Evolutionary conservation across 2,113 vertebrate genomes (phyloP).

Genomic region (Catharus minimus): DNA sequence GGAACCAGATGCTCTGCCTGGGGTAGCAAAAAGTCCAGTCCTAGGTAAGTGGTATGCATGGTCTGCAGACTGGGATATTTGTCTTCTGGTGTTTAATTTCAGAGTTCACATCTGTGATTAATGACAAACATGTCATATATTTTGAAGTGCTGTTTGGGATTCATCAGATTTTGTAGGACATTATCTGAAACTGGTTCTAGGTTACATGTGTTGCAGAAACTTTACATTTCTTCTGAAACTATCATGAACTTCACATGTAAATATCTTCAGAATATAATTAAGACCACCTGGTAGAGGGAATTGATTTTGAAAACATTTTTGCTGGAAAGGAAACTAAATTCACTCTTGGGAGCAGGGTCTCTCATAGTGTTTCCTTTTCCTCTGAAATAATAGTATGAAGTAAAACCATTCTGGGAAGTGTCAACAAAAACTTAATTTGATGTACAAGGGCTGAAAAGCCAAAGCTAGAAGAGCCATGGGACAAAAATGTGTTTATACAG

Average conservation of each 20-base stretch:
- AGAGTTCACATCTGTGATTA: neutral
- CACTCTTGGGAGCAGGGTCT: neutral
- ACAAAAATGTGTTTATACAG: conserved; percentile 19
- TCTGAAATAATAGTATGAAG: conserved; percentile 35
- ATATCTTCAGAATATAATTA: neutral
- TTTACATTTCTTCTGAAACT: neutral
- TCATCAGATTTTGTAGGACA: neutral
- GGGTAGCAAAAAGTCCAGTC: neutral
- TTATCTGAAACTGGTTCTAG: neutral
- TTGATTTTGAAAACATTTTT: conserved; percentile 11
- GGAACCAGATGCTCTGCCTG: neutral
- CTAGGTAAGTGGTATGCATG: neutral
- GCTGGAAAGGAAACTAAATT: conserved; percentile 40
- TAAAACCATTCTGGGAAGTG: conserved; percentile 22
- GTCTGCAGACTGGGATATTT: neutral
- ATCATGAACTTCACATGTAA: neutral
- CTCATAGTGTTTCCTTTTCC: conserved; percentile 36
- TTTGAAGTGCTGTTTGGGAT: neutral
- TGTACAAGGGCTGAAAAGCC: conserved; percentile 2
- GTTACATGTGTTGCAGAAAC: neutral
- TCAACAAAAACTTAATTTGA: conserved; percentile 34
- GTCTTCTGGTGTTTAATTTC: neutral
- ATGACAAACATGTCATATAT: neutral
- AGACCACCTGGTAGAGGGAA: neutral
- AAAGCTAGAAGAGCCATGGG: conserved; percentile 19